Conservation (phyloP, 2,113 vertebrate genomes). For the rabbit (Oryctolagus cuniculus) region DNA sequence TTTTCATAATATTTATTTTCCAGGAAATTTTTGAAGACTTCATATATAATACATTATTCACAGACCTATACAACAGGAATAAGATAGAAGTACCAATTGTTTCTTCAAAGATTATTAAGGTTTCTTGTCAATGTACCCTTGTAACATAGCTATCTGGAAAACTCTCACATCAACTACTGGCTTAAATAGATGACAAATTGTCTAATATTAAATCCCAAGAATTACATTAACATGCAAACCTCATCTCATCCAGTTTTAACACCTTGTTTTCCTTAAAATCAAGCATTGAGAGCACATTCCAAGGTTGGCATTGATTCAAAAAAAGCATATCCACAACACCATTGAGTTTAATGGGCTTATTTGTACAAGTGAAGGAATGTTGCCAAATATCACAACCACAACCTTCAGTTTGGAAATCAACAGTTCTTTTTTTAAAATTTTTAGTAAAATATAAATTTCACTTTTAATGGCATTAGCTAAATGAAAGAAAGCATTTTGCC, state of each 20-base stretch:
- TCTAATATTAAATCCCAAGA: constrained; percentile 55
- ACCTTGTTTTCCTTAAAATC: constrained; percentile 79
- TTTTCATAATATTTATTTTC: too few relatives aligned
- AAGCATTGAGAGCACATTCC: not conserved
- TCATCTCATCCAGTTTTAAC: constrained; percentile 7
- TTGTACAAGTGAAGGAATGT: constrained; percentile 55
- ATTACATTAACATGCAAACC: constrained; percentile 51
- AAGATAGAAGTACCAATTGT: not conserved
- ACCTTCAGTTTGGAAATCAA: not conserved
- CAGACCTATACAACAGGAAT: not conserved
- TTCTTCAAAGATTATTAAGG: not conserved
- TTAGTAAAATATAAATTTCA: constrained; percentile 50
- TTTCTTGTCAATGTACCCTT: not conserved
- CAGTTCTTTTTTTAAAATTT: not conserved
- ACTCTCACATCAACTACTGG: constrained; percentile 7
- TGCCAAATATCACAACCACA: not conserved
- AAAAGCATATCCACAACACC: not conserved
- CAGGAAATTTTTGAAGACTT: too few relatives aligned
- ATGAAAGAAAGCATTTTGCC: not conserved
- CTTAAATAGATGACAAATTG: constrained; percentile 70
- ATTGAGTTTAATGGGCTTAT: constrained; percentile 52
- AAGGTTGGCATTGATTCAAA: constrained; percentile 5
- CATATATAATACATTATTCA: not conserved
- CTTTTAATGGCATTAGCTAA: constrained; percentile 48
- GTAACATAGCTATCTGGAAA: constrained; percentile 58